These are phyloP conservation scores for Gonatopus flavifemur DNA, from an alignment of 1,140 invertebrate species.

Conservation along the genomic window DNA sequence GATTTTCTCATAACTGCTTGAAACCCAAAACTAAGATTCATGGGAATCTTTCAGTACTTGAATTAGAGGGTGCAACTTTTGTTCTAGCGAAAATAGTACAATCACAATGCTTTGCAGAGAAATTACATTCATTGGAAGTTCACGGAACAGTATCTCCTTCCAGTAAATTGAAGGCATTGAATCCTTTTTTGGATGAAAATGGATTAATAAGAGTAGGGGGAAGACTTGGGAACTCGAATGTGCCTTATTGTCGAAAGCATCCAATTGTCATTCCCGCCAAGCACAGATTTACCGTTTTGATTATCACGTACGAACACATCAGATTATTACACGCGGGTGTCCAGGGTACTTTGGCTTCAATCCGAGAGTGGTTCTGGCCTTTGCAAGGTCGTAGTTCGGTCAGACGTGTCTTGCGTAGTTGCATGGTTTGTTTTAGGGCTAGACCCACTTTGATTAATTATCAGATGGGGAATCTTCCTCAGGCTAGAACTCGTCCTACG, in stretches of 20 bases:
- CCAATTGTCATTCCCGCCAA: conserved; percentile 39
- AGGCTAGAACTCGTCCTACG: neutral
- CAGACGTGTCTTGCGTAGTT: conserved; percentile 12
- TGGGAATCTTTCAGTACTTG: neutral
- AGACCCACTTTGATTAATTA: conserved; percentile 11
- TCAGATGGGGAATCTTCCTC: conserved; percentile 29
- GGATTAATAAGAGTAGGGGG: conserved; percentile 48
- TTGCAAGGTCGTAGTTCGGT: conserved; percentile 13
- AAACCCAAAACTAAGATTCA: neutral
- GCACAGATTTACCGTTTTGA: conserved; percentile 17
- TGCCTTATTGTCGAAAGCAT: conserved; percentile 33
- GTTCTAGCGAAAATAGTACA: conserved; percentile 23
- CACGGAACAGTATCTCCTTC: conserved; percentile 7
- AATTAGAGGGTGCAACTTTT: neutral
- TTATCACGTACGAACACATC: conserved; percentile 30
- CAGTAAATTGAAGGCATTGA: conserved; percentile 15
- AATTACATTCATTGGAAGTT: conserved; percentile 18
- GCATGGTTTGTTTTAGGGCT: conserved; percentile 8
- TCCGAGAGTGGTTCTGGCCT: conserved; percentile 25
- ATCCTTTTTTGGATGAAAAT: conserved; percentile 39
- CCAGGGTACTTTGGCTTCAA: conserved; percentile 7
- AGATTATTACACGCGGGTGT: conserved; percentile 39
- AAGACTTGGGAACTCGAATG: conserved; percentile 29
- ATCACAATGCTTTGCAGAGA: conserved; percentile 20
- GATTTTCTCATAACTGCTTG: neutral